These are phyloP conservation scores for Alectoris magna DNA, from an alignment of 2,797 vertebrate genomes.

Conservation along the genomic window DNA sequence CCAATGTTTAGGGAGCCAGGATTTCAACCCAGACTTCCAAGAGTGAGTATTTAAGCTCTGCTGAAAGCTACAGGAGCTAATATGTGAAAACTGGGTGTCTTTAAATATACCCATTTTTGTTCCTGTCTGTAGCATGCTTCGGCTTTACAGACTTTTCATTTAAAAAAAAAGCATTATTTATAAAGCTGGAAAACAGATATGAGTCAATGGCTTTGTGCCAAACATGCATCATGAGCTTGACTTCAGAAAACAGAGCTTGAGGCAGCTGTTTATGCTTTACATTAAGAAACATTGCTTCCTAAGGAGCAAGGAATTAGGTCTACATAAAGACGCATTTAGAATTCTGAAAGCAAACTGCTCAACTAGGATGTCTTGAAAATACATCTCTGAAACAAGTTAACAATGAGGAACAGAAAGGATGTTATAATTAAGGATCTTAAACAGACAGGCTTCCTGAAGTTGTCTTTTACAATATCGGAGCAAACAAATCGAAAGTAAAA, in stretches of 20 bases:
- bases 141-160: not conserved
- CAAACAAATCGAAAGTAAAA: slow-evolving; percentile 62
- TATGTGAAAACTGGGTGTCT: not conserved
- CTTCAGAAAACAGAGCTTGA: slow-evolving; percentile 26
- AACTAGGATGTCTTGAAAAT: slow-evolving; percentile 8
- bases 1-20: not conserved
- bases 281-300: slow-evolving; percentile 42
- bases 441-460: slow-evolving; percentile 22
- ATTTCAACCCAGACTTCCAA: not conserved
- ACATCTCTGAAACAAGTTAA: slow-evolving; percentile 29
- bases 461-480: slow-evolving; percentile 7
- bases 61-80: not conserved
- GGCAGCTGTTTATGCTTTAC: slow-evolving; percentile 59
- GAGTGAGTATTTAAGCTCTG: not conserved
- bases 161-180: not conserved
- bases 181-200: not conserved
- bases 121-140: not conserved
- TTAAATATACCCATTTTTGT: not conserved
- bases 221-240: slow-evolving; percentile 8
- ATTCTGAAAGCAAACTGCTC: slow-evolving; percentile 19
- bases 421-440: slow-evolving; percentile 16
- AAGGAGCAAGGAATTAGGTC: not conserved
- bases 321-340: slow-evolving; percentile 30
- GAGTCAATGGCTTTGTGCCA: not conserved
- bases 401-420: not conserved